Evolutionary conservation across 92 coral and sea anemone species (phyloP).

Genomic region (Zoanthus gigantus): DNA sequence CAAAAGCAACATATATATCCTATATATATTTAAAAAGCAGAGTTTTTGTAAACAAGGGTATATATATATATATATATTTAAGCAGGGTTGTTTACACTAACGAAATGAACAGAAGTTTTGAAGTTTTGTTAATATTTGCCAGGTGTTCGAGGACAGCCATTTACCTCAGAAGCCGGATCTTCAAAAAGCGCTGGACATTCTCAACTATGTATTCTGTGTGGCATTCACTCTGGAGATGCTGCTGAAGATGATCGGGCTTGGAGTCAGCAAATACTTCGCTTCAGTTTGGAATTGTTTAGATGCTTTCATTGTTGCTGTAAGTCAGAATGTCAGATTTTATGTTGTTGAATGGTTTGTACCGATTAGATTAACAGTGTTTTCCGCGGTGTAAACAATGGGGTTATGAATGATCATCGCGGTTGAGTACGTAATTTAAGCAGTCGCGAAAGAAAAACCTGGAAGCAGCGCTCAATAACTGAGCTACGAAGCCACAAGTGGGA

Average conservation of each 20-base stretch:
- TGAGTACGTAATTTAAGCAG: no score
- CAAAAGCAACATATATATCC: no score
- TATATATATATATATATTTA: no score
- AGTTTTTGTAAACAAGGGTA: no score
- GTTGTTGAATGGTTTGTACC: neutral
- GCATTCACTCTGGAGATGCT: conserved; percentile 45
- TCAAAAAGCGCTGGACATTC: conserved; percentile 20
- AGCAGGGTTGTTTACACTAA: neutral
- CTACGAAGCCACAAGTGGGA: no score
- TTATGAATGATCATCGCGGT: no score
- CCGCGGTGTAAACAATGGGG: no score
- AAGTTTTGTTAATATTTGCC: no score
- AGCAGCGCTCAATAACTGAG: no score
- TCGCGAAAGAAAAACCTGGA: no score
- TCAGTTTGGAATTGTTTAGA: conserved; percentile 45
- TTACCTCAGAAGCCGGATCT: conserved; percentile 43
- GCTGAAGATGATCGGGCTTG: conserved; percentile 24
- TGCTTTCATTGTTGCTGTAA: conserved; percentile 45
- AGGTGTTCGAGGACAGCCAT: conserved; percentile 41
- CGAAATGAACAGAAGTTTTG: neutral
- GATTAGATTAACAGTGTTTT: no score
- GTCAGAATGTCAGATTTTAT: neutral
- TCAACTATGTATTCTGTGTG: conserved; percentile 31
- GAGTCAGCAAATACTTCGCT: conserved; percentile 28
- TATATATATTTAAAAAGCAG: no score